phyloP scores from a whole-genome alignment of 2,797 vertebrate genomes.

The Eulemur coronatus region DNA sequence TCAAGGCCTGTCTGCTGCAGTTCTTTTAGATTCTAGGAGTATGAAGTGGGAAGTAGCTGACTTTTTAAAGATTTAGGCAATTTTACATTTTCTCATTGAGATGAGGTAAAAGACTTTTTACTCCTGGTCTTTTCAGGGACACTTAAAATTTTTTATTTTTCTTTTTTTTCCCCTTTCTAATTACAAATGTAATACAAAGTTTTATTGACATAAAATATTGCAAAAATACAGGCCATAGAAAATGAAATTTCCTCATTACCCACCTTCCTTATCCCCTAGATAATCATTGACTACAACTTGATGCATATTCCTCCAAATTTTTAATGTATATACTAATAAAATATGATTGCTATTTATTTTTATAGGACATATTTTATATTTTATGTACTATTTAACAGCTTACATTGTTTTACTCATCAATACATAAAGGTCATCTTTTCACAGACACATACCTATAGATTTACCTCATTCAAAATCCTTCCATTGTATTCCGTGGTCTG shows the following conservation, averaged over 20 bases:
- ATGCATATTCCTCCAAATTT: neutral
- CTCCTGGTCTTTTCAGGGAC: neutral
- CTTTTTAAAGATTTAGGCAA: neutral
- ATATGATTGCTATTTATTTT: conserved; percentile 6
- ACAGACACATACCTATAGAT: neutral
- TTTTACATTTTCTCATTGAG: conserved; percentile 32
- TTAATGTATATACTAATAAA: neutral
- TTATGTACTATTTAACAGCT: neutral
- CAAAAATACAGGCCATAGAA: conserved; percentile 4
- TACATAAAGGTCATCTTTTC: neutral
- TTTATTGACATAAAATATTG: conserved; percentile 37
- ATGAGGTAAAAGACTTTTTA: neutral
- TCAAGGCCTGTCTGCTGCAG: neutral
- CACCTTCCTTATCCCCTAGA: neutral
- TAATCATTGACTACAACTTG: neutral
- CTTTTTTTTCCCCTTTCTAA: neutral
- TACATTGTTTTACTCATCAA: neutral
- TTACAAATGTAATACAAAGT: neutral
- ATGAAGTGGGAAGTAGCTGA: neutral
- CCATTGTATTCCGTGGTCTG: neutral
- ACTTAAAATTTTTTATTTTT: neutral
- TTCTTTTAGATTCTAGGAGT: conserved; percentile 4
- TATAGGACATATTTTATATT: neutral
- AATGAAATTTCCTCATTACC: neutral
- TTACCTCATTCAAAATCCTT: neutral